These are phyloP conservation scores for Uloborus diversus DNA, from an alignment of 1,140 invertebrate genomes.

Conservation along the genomic window DNA sequence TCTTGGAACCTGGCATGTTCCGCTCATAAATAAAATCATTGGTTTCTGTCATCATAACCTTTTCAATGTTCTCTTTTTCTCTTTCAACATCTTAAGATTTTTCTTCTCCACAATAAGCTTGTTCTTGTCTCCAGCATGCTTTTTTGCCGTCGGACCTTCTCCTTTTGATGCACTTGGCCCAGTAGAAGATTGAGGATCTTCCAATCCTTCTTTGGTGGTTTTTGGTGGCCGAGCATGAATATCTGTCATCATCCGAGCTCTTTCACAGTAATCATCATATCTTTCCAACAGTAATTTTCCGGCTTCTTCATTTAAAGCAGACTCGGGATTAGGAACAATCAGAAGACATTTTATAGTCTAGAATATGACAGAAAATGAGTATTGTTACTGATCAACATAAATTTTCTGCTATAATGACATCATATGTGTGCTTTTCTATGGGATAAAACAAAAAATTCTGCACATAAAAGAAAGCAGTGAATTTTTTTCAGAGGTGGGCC, in stretches of 20 bases:
- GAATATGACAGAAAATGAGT: too few species aligned
- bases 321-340: conserved; percentile 94
- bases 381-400: too few species aligned
- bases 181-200: conserved; percentile 60
- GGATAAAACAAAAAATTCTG: too few species aligned
- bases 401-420: too few species aligned
- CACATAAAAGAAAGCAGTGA: too few species aligned
- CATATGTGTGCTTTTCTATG: too few species aligned
- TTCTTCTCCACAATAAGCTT: conserved; percentile 74
- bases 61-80: conserved; percentile 87
- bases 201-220: conserved; percentile 64
- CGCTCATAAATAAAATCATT: conserved; percentile 4
- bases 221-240: conserved; percentile 79
- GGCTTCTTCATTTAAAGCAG: conserved; percentile 92
- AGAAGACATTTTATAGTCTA: conserved; percentile 90
- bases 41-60: conserved; percentile 76
- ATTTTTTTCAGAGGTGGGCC: too few species aligned
- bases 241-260: conserved; percentile 94
- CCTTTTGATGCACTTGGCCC: conserved; percentile 66
- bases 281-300: conserved; percentile 89
- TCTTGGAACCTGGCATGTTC: conserved; percentile 28
- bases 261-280: conserved; percentile 88
- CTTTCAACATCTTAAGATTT: conserved; percentile 81
- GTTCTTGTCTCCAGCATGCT: conserved; percentile 80
- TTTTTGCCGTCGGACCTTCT: conserved; percentile 80